These are phyloP conservation scores for Stylophora pistillata DNA, from an alignment of 64 coral and sea anemone species.

Conservation along the genomic window DNA sequence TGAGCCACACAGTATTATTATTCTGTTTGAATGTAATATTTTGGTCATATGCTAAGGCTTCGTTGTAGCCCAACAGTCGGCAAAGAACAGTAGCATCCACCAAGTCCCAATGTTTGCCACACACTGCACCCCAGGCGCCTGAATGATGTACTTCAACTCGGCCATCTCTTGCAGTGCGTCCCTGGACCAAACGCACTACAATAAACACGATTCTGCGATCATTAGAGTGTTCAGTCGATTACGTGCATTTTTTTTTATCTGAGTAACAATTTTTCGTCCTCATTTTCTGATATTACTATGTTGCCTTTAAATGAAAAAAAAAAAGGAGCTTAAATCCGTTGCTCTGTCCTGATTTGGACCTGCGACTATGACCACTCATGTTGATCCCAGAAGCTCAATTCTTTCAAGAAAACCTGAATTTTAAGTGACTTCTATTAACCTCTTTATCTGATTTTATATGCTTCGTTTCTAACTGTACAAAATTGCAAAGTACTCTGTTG, in stretches of 20 bases:
- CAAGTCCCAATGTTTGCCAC: conserved; percentile 14
- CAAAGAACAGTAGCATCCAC: conserved; percentile 31
- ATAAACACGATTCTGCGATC: neutral
- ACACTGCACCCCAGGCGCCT: conserved; percentile 7
- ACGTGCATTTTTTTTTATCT: neutral
- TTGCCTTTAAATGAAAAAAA: no score
- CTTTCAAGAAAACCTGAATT: no score
- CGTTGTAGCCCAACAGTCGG: conserved; percentile 6
- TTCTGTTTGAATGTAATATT: conserved; percentile 15
- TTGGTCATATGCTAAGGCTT: neutral
- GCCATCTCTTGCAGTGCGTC: neutral
- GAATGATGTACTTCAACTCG: conserved; percentile 28
- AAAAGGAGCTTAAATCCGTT: no score
- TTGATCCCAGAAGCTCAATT: no score
- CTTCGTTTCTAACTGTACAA: no score
- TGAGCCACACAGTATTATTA: conserved; percentile 25
- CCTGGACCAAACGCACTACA: conserved; percentile 36
- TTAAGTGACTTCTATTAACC: no score
- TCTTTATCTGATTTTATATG: no score
- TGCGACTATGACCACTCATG: no score
- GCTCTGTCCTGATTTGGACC: no score
- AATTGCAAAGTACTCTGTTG: no score
- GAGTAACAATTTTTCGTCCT: neutral
- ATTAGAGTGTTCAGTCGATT: neutral
- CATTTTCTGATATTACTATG: no score